phyloP scores from a whole-genome alignment of 1,140 invertebrate species.

The Drosophila asahinai region DNA sequence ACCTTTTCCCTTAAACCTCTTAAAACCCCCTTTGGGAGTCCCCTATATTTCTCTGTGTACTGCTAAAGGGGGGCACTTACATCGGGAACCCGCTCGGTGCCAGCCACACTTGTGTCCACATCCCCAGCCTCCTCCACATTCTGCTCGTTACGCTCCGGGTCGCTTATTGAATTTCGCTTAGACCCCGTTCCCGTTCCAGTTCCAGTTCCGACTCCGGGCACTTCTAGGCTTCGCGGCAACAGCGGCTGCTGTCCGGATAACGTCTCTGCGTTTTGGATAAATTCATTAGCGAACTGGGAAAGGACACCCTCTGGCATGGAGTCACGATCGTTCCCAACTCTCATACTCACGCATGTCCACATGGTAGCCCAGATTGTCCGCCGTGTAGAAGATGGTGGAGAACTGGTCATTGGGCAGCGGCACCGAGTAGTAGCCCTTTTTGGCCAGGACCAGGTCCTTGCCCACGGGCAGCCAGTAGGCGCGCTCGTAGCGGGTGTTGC shows the following conservation, averaged over 20 bases:
- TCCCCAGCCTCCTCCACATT: slow-evolving; percentile 11
- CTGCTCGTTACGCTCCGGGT: slow-evolving; percentile 61
- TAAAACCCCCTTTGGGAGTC: background rate
- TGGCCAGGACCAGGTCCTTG: slow-evolving; percentile 57
- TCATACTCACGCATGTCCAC: slow-evolving; percentile 69
- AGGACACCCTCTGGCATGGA: background rate
- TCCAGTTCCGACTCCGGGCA: slow-evolving; percentile 35
- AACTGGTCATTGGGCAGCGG: slow-evolving; percentile 60
- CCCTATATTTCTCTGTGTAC: background rate
- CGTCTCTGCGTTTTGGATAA: slow-evolving; percentile 67
- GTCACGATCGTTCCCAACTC: background rate
- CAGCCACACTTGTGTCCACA: slow-evolving; percentile 41
- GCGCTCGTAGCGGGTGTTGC: slow-evolving; percentile 78
- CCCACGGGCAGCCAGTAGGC: slow-evolving; percentile 74
- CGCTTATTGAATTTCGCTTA: slow-evolving; percentile 72
- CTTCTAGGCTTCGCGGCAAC: slow-evolving; percentile 64
- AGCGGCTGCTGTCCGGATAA: slow-evolving; percentile 59
- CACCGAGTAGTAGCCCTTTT: slow-evolving; percentile 72
- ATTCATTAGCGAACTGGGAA: slow-evolving; percentile 26
- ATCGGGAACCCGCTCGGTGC: slow-evolving; percentile 28
- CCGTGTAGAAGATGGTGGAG: slow-evolving; percentile 72
- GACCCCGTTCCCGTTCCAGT: slow-evolving; percentile 12
- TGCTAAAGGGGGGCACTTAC: slow-evolving; percentile 14
- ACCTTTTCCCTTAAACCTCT: background rate
- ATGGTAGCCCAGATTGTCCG: slow-evolving; percentile 73